A percentile compares a stretch with the other conserved stretches of the same genome.
These are phyloP conservation scores for Arizona elegans DNA, from an alignment of 2,113 vertebrate species.

Conservation along the genomic window DNA sequence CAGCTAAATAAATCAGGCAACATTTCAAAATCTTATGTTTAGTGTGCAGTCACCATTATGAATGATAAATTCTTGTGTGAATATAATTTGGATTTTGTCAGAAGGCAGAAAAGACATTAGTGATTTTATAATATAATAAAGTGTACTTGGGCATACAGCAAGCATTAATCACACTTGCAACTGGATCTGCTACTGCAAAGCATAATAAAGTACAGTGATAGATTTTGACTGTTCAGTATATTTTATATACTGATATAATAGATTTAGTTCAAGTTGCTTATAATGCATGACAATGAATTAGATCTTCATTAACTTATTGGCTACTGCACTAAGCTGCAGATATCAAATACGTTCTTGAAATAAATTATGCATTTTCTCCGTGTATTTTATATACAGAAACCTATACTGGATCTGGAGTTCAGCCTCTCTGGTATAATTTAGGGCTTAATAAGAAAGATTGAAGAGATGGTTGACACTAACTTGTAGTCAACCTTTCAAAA, in stretches of 20 bases:
- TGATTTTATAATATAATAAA: background rate
- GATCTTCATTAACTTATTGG: background rate
- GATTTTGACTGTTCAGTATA: background rate
- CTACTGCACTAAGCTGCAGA: background rate
- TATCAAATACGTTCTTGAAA: background rate
- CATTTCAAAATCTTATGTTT: background rate
- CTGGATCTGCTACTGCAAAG: background rate
- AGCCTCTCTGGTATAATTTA: background rate
- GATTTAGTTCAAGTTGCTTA: background rate
- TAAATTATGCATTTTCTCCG: background rate
- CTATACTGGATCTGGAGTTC: background rate
- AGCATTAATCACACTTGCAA: background rate
- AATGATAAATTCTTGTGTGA: background rate
- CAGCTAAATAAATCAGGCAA: background rate
- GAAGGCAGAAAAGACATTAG: background rate
- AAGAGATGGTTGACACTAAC: background rate
- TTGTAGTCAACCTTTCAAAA: background rate
- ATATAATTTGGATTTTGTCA: conserved; percentile 4
- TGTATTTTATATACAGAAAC: background rate
- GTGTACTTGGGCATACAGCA: accelerated
- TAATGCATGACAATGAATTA: background rate
- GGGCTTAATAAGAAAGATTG: background rate
- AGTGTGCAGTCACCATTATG: background rate
- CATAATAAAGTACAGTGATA: background rate
- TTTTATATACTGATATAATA: background rate